These are phyloP conservation scores for Orycteropus afer DNA, from an alignment of 2,113 vertebrate genomes.

Conservation along the genomic window DNA sequence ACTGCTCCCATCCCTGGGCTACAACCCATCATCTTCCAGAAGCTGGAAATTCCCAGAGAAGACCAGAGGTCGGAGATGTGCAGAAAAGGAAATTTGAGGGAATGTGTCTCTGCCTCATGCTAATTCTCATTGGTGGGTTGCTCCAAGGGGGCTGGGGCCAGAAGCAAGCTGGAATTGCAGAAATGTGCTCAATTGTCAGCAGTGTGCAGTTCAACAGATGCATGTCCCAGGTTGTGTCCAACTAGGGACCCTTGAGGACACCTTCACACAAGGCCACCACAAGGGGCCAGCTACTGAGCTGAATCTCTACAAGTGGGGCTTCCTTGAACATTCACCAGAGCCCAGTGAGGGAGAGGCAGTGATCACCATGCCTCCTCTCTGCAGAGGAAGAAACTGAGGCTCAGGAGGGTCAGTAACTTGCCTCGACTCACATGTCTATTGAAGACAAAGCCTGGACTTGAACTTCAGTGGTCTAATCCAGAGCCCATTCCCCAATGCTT, in stretches of 20 bases:
- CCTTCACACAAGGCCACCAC: accelerated
- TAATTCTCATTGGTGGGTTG: background rate
- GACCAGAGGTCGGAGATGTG: background rate
- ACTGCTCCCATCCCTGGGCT: background rate
- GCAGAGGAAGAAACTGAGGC: background rate
- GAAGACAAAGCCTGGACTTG: background rate
- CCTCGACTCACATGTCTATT: background rate
- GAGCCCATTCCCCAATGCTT: accelerated
- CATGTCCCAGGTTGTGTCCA: background rate
- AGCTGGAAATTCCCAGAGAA: background rate
- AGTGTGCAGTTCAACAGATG: background rate
- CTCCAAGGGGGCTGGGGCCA: background rate
- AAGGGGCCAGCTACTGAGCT: accelerated
- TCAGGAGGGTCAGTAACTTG: background rate
- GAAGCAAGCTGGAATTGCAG: background rate
- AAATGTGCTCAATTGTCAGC: too few relatives aligned
- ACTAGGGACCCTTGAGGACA: background rate
- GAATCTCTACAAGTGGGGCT: background rate
- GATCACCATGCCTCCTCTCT: background rate
- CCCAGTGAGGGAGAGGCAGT: accelerated
- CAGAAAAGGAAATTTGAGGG: background rate
- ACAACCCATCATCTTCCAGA: background rate
- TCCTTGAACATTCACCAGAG: background rate
- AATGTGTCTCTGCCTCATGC: background rate
- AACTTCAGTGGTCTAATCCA: background rate